A percentile compares a stretch with the other conserved stretches of the same genome.
These are phyloP conservation scores for Caenorhabditis sp. DNA, from an alignment of 2,888 invertebrate genomes.

Conservation along the genomic window DNA sequence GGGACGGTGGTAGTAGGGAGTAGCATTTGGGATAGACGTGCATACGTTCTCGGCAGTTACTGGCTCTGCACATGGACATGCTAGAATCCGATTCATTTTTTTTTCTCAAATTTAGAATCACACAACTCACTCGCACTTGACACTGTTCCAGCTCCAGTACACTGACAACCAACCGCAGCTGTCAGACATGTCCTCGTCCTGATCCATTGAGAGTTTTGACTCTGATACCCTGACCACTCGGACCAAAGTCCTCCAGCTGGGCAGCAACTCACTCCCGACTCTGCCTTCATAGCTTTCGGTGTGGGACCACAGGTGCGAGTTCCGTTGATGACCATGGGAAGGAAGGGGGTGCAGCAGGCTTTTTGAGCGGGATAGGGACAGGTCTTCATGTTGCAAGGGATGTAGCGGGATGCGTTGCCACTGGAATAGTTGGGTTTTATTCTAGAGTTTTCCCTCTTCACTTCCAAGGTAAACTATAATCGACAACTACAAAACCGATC, in stretches of 20 bases:
- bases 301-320: slow-evolving; percentile 15
- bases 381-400: slow-evolving; percentile 26
- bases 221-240: background rate
- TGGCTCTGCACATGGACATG: background rate
- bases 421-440: no score
- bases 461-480: no score
- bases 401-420: slow-evolving; percentile 15
- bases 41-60: background rate
- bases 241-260: slow-evolving; percentile 22
- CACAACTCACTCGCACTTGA: background rate
- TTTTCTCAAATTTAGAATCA: background rate
- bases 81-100: background rate
- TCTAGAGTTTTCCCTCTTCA: no score
- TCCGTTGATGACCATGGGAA: slow-evolving; percentile 42
- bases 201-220: background rate
- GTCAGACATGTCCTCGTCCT: slow-evolving; percentile 12
- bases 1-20: background rate
- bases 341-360: slow-evolving; percentile 29
- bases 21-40: background rate
- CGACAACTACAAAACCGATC: no score
- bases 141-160: background rate
- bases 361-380: slow-evolving; percentile 37
- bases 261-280: slow-evolving; percentile 8
- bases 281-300: slow-evolving; percentile 13
- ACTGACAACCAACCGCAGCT: background rate